Percentiles rank a stretch among this genome's conserved stretches.
phyloP scores from a whole-genome alignment of 2,888 invertebrate species.

The Eueremaeus valkanovi region DNA sequence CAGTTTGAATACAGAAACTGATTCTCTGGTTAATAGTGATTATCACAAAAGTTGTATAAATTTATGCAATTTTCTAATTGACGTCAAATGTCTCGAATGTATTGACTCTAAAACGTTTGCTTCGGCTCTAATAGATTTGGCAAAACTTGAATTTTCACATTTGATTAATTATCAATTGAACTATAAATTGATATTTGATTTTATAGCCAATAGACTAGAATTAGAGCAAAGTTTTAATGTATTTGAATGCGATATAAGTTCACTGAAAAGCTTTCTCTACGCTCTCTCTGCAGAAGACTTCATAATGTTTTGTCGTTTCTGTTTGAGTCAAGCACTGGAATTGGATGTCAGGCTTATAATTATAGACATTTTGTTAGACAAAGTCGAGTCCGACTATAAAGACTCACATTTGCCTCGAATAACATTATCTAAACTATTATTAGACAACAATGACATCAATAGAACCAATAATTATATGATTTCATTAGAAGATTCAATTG shows the following conservation, averaged over 20 bases:
- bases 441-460: constrained; percentile 6
- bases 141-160: constrained; percentile 26
- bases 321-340: constrained; percentile 2
- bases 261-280: neutral
- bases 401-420: neutral
- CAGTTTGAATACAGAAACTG: neutral
- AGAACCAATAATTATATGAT: constrained; percentile 2
- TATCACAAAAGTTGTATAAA: constrained; percentile 8
- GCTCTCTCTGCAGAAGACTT: neutral
- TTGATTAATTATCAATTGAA: neutral
- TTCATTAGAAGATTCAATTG: neutral
- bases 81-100: too few relatives aligned
- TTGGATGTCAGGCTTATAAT: neutral
- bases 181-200: neutral
- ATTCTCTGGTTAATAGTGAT: neutral
- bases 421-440: constrained; percentile 17
- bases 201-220: neutral
- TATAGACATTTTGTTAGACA: neutral
- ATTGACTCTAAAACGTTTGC: neutral
- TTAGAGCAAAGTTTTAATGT: neutral
- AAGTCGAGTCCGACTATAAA: too few relatives aligned
- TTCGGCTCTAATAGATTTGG: neutral
- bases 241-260: neutral
- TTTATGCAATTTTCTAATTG: constrained; percentile 11
- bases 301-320: constrained; percentile 9